Evolutionary conservation across 2,888 invertebrate species (phyloP), one percentile per base, ranked within the genome.

Genomic region (Halictus ligatus): DNA sequence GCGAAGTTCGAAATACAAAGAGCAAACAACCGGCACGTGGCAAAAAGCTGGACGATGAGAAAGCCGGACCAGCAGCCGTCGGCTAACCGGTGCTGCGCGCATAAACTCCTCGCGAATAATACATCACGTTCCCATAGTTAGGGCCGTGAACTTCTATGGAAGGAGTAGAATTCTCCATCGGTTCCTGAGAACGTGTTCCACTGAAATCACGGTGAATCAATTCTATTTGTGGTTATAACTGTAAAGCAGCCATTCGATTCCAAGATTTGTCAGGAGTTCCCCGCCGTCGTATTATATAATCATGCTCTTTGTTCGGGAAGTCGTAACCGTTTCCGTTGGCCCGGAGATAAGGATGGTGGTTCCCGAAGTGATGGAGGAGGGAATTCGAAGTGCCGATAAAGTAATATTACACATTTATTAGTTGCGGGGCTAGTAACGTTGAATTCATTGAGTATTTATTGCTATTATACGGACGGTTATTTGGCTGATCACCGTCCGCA

Each of bases 21-120:
- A 88, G 76, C 72, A 74, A 83, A 83, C 83, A 85, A 86, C 88
- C 80, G 75, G 75, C 80, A 81, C 74, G 69, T 81, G 72, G 77
- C 75, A 72, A 87, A 87, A 75, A 78, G 64, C 43, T 12, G 67
- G n/a, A 74, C 46, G 75, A 79, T 75, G 83, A 85, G 85, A 75
- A 82, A 25, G 64, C 67, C 74, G 81, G 78, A 29, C 74, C 73
- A 69, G 74, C 84, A 85, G 85, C 86, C 87, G 88, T 48, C 76
- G 91, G 85, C 85, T 86, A 89, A 89, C 87, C 81, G 78, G 73
- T 64, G 64, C 29, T 6, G 64, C 64, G 64, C 71, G 85, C 85
- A 87, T 89, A 90, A 91, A 91, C 89, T 89, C 74, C 84, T 84
- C 80, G 80, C 88, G 88, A 90, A 91, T 88, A 89, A 87, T 87